Conservation (phyloP, 2,888 invertebrate genomes). For the Leptopilina myrica region DNA sequence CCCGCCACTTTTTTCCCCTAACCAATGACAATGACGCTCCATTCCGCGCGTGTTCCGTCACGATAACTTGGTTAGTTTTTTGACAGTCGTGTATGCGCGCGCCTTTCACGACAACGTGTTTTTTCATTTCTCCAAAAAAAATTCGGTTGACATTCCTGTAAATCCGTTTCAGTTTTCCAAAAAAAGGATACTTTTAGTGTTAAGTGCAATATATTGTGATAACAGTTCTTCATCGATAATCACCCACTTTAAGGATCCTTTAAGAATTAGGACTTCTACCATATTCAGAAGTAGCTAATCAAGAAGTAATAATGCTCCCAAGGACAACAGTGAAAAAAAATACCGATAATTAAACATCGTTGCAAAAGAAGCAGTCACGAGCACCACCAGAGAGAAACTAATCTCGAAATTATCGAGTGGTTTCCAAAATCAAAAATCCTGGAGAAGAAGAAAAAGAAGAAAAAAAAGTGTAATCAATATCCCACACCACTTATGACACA, state of each 20-base stretch:
- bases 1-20: conserved; percentile 53
- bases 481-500: neutral
- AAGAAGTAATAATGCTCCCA: no score
- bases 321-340: no score
- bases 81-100: conserved; percentile 54
- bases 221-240: no score
- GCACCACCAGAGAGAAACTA: neutral
- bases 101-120: conserved; percentile 47
- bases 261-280: no score
- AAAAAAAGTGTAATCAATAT: conserved; percentile 25
- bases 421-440: conserved; percentile 15
- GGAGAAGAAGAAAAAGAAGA: conserved; percentile 37
- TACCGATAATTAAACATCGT: neutral
- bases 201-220: no score
- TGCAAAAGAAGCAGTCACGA: neutral
- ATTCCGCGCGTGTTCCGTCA: conserved; percentile 43
- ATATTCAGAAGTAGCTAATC: no score
- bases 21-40: conserved; percentile 24
- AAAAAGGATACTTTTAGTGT: neutral
- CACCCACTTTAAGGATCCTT: no score
- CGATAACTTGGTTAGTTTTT: conserved; percentile 50
- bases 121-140: conserved; percentile 23
- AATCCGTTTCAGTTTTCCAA: conserved; percentile 15
- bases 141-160: conserved; percentile 16
- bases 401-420: neutral